Evolutionary conservation across 2,888 invertebrate genomes (phyloP), one percentile per base, ranked within the genome.

Genomic region (Andrena chrysosceles): DNA sequence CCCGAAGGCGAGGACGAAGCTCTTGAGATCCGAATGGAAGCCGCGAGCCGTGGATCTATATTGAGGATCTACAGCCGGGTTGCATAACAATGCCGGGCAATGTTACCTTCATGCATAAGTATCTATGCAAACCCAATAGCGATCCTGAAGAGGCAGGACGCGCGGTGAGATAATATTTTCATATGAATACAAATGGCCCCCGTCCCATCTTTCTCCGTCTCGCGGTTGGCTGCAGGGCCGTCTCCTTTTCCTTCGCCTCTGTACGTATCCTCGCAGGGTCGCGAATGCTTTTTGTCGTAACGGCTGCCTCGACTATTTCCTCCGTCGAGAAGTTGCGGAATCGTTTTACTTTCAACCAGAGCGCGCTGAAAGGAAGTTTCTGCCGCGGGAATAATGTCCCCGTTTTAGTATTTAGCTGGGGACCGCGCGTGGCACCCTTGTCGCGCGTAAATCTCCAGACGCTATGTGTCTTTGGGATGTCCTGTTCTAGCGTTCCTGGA

Each of bases 61-160:
- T 90, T 87, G 90, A 87, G 87, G 86, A 90, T 90, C 91, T 90
- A 87, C 88, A 86, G 85, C 85, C 42, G 87, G 82, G 89, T 89
- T 91, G 91, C 91, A 90, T 90, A 90, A 91, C 91, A 91, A 91
- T 91, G 89, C 88, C 85, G 79, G 84, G 85, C 87, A 88, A 90
- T 91, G 91, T 88, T 90, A 87, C 84, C 90, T 90, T 90, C 91
- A 90, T 91, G 88, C 88, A 89, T 87, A 90, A 89, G 90, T 91
- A 91, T 91, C 91, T 92, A 91, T 90, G 91, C 90, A 91, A 90
- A 91, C 91, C 90, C 89, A 89, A 91, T 91, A 91, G 89, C 90
- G 91, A 89, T 89, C 84, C 86, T 85, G 90, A 87, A 87, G 89
- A 89, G 88, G 88, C 85, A 81, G 82, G 85, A 84, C 84, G 87